A percentile compares a stretch with the other conserved stretches of the same genome.
phyloP scores from a whole-genome alignment of 2,888 invertebrate genomes.

The Ochropleura plecta region DNA sequence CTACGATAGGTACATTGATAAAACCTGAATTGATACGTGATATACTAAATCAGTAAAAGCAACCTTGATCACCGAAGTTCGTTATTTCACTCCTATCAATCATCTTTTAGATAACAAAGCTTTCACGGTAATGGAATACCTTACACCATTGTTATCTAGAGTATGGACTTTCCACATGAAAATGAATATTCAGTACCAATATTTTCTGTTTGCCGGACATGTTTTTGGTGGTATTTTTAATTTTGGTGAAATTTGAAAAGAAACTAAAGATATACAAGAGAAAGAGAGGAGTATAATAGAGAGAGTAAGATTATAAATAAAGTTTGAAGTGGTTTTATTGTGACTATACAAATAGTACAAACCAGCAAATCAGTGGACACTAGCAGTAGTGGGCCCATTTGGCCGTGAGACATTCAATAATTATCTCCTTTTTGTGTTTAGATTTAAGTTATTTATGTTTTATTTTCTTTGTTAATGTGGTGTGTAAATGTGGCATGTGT shows the following conservation, averaged over 20 bases:
- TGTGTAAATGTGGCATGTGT: too few species aligned
- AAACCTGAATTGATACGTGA: constrained; percentile 34
- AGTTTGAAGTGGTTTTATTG: neutral
- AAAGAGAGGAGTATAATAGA: neutral
- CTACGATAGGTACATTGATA: constrained; percentile 18
- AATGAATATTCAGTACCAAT: constrained; percentile 50
- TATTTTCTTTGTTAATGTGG: too few species aligned
- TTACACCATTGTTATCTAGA: constrained; percentile 77
- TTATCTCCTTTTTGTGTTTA: too few species aligned
- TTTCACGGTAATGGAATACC: constrained; percentile 87
- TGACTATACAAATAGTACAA: too few species aligned
- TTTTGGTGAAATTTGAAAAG: constrained; percentile 5
- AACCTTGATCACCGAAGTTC: constrained; percentile 39
- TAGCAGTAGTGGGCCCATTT: too few species aligned
- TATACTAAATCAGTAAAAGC: constrained; percentile 42
- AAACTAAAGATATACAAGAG: neutral
- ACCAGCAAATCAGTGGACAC: too few species aligned
- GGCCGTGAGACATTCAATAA: too few species aligned
- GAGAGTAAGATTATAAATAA: neutral
- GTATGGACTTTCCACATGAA: constrained; percentile 58
- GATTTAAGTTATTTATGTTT: too few species aligned
- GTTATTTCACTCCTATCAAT: constrained; percentile 69
- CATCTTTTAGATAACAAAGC: constrained; percentile 83
- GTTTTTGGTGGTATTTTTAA: constrained; percentile 37
- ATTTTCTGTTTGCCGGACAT: constrained; percentile 40